Evolutionary conservation across 2,113 vertebrate species (phyloP).

Genomic region (Prietella phreatophila): DNA sequence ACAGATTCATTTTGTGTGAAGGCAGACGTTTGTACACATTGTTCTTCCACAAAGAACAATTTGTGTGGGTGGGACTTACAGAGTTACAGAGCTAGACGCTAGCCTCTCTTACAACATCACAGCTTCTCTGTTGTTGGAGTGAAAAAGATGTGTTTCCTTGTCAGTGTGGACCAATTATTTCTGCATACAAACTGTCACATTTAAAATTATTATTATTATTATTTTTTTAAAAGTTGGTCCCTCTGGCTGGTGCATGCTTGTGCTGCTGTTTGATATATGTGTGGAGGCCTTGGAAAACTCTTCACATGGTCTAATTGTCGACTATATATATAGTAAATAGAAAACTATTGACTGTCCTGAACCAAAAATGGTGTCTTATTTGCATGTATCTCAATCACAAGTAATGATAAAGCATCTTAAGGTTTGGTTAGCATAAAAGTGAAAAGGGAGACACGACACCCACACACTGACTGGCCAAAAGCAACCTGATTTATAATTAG

Average conservation of each 20-base stretch:
- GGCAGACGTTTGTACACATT: too few species aligned
- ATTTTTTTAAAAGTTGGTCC: background rate
- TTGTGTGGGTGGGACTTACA: background rate
- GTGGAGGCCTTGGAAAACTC: background rate
- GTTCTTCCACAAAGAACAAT: background rate
- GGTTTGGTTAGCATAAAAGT: background rate
- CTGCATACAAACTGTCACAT: conserved; percentile 1
- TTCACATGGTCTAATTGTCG: background rate
- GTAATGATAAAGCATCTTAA: background rate
- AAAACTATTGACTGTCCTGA: background rate
- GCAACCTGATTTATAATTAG: background rate
- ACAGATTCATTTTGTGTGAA: background rate
- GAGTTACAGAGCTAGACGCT: too few species aligned
- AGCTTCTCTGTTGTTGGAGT: background rate
- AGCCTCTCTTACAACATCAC: background rate
- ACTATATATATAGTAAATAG: background rate
- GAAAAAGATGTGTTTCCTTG: too few species aligned
- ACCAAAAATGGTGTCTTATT: background rate
- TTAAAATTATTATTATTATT: too few species aligned
- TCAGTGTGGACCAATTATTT: background rate
- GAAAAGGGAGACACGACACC: background rate
- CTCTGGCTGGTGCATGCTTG: background rate
- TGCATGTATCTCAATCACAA: background rate
- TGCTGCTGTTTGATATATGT: background rate
- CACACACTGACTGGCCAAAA: background rate